Conservation (phyloP, 2,113 vertebrate species). For the Andinoacara biseriatus region DNA sequence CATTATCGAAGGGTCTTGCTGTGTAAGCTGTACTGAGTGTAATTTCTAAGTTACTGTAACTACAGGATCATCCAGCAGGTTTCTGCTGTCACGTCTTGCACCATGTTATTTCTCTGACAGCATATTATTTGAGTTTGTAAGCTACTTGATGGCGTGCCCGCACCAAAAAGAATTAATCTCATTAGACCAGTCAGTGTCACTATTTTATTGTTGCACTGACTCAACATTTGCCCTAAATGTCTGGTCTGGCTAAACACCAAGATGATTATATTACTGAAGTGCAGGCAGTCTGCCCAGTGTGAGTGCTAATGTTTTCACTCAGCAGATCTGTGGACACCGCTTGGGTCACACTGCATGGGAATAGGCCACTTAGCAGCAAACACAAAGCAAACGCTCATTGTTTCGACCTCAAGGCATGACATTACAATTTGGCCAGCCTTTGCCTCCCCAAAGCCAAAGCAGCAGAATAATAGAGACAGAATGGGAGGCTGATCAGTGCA, state of each 20-base stretch:
- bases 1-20: too few species aligned
- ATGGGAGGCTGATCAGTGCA: constrained; percentile 16
- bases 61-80: constrained; percentile 28
- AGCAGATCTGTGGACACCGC: constrained; percentile 55
- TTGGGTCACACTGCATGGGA: constrained; percentile 60
- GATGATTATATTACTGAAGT: constrained; percentile 60
- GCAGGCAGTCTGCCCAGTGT: constrained; percentile 44
- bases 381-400: constrained; percentile 43
- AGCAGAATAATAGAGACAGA: constrained; percentile 25
- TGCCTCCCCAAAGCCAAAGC: constrained; percentile 24
- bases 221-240: constrained; percentile 57
- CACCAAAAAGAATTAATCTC: constrained; percentile 27
- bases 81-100: neutral
- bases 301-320: constrained; percentile 62
- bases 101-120: constrained; percentile 7
- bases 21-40: neutral
- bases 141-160: neutral
- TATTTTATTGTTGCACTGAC: constrained; percentile 33
- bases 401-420: constrained; percentile 43
- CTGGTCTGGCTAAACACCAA: constrained; percentile 47
- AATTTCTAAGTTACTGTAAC: neutral
- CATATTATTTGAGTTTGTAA: constrained; percentile 26
- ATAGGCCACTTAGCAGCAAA: constrained; percentile 52
- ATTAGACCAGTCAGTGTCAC: constrained; percentile 35
- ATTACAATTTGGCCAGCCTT: constrained; percentile 33